phyloP scores from a whole-genome alignment of 2,797 vertebrate species.

The Menidia menidia region DNA sequence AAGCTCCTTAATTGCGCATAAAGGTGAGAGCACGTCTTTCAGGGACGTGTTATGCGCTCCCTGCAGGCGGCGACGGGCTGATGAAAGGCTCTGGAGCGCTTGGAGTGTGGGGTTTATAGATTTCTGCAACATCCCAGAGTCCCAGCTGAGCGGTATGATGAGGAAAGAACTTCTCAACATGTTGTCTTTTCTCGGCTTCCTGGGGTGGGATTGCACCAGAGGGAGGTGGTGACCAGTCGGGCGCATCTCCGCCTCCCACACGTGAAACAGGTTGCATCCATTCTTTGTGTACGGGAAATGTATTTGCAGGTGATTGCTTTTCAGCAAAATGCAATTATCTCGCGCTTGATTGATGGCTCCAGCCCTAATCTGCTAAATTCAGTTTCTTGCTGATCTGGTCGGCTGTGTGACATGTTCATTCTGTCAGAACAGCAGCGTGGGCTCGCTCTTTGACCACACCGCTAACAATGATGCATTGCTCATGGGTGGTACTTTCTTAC shows the following conservation, averaged over 20 bases:
- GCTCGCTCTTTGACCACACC: constrained; percentile 55
- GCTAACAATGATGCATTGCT: constrained; percentile 59
- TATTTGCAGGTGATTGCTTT: constrained; percentile 25
- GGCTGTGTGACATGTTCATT: constrained; percentile 48
- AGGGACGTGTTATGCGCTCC: constrained; percentile 24
- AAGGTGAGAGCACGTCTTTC: constrained; percentile 22
- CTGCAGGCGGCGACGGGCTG: constrained; percentile 48
- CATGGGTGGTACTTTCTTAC: constrained; percentile 26
- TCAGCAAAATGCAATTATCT: constrained; percentile 16
- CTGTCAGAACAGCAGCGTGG: constrained; percentile 43
- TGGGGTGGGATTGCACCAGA: background rate
- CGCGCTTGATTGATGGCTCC: constrained; percentile 19
- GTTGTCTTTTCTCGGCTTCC: constrained; percentile 34
- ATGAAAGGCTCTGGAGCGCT: constrained; percentile 58
- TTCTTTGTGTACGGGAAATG: constrained; percentile 14
- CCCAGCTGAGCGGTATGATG: constrained; percentile 21
- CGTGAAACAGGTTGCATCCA: constrained; percentile 1
- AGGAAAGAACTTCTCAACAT: constrained; percentile 29
- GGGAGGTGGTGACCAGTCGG: constrained; percentile 16
- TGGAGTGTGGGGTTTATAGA: constrained; percentile 52
- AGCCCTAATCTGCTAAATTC: constrained; percentile 23
- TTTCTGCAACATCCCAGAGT: constrained; percentile 47
- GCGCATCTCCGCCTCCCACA: constrained; percentile 21
- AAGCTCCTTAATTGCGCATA: constrained; percentile 46
- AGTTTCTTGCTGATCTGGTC: constrained; percentile 21